phyloP scores from a whole-genome alignment of 2,113 vertebrate species.

The Spermophilus dauricus region DNA sequence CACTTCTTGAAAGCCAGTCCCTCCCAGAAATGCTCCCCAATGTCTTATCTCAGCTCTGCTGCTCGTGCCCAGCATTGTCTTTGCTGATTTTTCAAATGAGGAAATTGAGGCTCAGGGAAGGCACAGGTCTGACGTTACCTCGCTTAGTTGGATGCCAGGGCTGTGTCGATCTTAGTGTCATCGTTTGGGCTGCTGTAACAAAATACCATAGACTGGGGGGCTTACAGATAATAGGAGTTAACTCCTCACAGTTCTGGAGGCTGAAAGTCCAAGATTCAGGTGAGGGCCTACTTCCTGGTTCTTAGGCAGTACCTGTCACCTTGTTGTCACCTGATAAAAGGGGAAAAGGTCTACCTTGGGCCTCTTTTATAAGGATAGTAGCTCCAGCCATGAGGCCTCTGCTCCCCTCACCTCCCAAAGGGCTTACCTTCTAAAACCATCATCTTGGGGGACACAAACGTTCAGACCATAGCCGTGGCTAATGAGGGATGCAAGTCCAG shows the following conservation, averaged over 20 bases:
- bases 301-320: not conserved
- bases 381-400: not conserved
- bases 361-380: not conserved
- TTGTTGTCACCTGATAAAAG: not conserved
- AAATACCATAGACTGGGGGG: not conserved
- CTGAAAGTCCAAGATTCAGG: not conserved
- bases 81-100: not conserved
- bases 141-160: not conserved
- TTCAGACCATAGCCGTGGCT: not conserved
- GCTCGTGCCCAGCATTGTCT: not conserved
- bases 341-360: not conserved
- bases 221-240: not conserved
- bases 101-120: not conserved
- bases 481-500: not conserved
- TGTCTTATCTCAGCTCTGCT: not conserved
- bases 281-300: not conserved
- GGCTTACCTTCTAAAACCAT: not conserved
- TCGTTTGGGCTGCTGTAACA: not conserved
- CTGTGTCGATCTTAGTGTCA: not conserved
- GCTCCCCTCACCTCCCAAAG: not conserved
- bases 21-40: not conserved
- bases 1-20: not conserved
- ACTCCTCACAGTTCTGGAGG: not conserved
- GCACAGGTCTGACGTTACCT: not conserved
- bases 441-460: not conserved